Evolutionary conservation across 1,140 invertebrate species (phyloP).

Genomic region (Hyles vespertilio): DNA sequence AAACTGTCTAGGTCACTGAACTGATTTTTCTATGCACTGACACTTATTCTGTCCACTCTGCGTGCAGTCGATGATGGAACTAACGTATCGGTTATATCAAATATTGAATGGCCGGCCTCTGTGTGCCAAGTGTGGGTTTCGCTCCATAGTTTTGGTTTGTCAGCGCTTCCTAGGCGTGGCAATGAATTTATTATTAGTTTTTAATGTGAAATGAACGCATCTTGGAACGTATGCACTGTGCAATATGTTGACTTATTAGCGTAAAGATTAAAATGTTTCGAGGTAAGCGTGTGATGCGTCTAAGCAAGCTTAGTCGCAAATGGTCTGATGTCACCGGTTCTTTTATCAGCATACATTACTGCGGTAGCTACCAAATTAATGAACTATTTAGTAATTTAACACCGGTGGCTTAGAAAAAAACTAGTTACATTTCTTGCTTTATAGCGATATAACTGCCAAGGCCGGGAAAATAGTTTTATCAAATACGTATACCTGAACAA

Average conservation of each 20-base stretch:
- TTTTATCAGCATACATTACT: background rate
- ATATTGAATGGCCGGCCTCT: slow-evolving; percentile 45
- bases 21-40: slow-evolving; percentile 34
- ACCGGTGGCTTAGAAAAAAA: too few relatives aligned
- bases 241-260: background rate
- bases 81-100: slow-evolving; percentile 40
- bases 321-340: slow-evolving; percentile 1
- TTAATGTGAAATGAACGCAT: slow-evolving; percentile 22
- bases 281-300: too few relatives aligned
- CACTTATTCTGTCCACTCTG: slow-evolving; percentile 47
- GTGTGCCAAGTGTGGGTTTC: slow-evolving; percentile 62
- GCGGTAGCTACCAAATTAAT: too few relatives aligned
- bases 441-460: too few relatives aligned
- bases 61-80: slow-evolving; percentile 44
- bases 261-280: slow-evolving; percentile 1
- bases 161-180: slow-evolving; percentile 63
- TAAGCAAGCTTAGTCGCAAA: background rate
- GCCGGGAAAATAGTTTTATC: too few relatives aligned
- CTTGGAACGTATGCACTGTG: background rate
- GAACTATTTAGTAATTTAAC: too few relatives aligned
- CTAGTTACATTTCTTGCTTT: too few relatives aligned
- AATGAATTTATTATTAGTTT: slow-evolving; percentile 65
- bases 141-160: slow-evolving; percentile 69
- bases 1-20: slow-evolving; percentile 39
- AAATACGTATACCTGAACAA: too few relatives aligned